Evolutionary conservation across 2,888 invertebrate genomes (phyloP).

Genomic region (Cryptocephalus moraei): DNA sequence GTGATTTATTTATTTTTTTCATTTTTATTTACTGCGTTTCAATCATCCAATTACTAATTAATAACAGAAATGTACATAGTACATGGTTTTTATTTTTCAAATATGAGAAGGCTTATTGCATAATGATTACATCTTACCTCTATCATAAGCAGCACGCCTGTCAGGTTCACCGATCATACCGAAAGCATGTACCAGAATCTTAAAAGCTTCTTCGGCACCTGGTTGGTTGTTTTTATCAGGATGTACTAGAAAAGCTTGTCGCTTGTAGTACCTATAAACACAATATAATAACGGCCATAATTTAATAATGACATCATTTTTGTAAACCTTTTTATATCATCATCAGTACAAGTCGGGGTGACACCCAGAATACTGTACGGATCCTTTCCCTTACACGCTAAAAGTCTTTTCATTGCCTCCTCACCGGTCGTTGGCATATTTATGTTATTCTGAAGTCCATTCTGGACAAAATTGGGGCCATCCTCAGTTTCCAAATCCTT

Average conservation of each 20-base stretch:
- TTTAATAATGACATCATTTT: too few relatives aligned
- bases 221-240: constrained; percentile 94
- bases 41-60: too few relatives aligned
- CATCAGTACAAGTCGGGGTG: constrained; percentile 77
- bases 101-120: not conserved
- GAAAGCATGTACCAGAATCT: constrained; percentile 90
- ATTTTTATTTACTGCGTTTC: too few relatives aligned
- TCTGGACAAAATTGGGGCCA: constrained; percentile 37
- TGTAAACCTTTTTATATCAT: constrained; percentile 69
- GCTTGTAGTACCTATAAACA: constrained; percentile 60
- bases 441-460: constrained; percentile 60
- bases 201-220: constrained; percentile 93
- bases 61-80: too few relatives aligned
- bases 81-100: too few relatives aligned
- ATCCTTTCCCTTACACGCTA: constrained; percentile 92
- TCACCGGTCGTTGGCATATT: constrained; percentile 81
- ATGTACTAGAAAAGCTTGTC: constrained; percentile 89
- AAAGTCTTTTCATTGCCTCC: constrained; percentile 80
- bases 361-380: constrained; percentile 75
- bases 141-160: constrained; percentile 36
- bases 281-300: too few relatives aligned
- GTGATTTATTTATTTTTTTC: too few relatives aligned
- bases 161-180: constrained; percentile 89
- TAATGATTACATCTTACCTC: constrained; percentile 28
- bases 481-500: constrained; percentile 37